Base-by-base conservation (phyloP, 1,140 invertebrate species). In the Eciton burchellii region DNA sequence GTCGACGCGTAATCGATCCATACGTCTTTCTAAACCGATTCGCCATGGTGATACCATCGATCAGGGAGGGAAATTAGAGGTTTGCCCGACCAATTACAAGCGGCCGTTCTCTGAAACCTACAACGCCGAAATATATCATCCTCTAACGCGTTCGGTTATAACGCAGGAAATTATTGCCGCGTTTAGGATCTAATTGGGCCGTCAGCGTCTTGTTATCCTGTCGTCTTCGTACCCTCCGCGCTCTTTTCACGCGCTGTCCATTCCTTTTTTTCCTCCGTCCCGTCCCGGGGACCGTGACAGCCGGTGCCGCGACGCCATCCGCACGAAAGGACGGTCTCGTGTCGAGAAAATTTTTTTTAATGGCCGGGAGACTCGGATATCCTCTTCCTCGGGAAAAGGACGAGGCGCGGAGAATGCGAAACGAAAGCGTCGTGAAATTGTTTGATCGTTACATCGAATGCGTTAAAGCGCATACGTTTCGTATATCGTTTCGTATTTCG, bases 131-230 rank as follows among this genome's bases (percentile, higher is more conserved):
- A 87, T 72, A 81, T 54, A 72, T 87, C 84, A 83, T 87, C 81
- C 65, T 21, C 49, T 41, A 73, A 73, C 77, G 68, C 77, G 77
- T 72, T 59, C 29, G 43, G 56, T 24, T 73, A 73, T 73, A 81
- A 59, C 56, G 43, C 41, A 81, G 72, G 72, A 60, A 83, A 79
- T 66, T 63, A 83, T 87, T 60, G 73, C 81, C 72, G 60, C 85
- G 66, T 86, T 87, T 89, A 86, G 84, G 72, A 85, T 71, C 85
- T 90, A 91, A 91, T 91, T 91, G 87, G 88, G 68, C 84, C 84
- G 88, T 91, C 90, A 89, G 79, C 85, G 88, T 89, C 84, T 91
- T 81, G 84, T 87, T 90, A 89, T 83, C 84, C 82, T 71, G 83
- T 83, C 84, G 63, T 82, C 57, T 57, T 82, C 73, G 29, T 70